Percentiles rank a stretch among this genome's conserved stretches.
Evolutionary conservation across 2,797 vertebrate species (phyloP).

Genomic region (Chaenodraco wilsoni): DNA sequence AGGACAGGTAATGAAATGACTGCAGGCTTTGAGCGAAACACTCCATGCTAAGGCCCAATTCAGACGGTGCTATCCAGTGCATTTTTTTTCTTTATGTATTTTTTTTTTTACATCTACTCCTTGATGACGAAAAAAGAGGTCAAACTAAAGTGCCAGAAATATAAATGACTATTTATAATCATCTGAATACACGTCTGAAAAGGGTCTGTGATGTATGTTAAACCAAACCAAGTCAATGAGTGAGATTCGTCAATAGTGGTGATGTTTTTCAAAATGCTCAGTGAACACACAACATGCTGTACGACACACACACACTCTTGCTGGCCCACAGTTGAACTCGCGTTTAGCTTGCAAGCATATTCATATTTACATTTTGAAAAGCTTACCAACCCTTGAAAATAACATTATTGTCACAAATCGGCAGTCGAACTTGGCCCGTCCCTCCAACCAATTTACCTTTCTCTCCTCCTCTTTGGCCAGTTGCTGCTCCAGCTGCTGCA

Average conservation of each 20-base stretch:
- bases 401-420: not conserved
- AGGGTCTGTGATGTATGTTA: constrained; percentile 66
- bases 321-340: constrained; percentile 55
- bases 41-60: constrained; percentile 80
- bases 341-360: constrained; percentile 55
- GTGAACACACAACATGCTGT: constrained; percentile 81
- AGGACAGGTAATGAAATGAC: constrained; percentile 74
- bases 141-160: not conserved
- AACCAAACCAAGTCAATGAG: constrained; percentile 65
- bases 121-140: too few relatives aligned
- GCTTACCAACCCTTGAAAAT: constrained; percentile 13
- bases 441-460: constrained; percentile 87
- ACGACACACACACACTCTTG: constrained; percentile 46
- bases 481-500: constrained; percentile 93
- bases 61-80: constrained; percentile 60
- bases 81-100: too few relatives aligned
- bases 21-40: constrained; percentile 67
- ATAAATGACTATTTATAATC: not conserved
- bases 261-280: constrained; percentile 64
- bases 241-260: constrained; percentile 48
- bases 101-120: too few relatives aligned
- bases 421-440: not conserved
- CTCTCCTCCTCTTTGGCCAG: constrained; percentile 92
- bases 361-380: constrained; percentile 32
- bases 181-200: constrained; percentile 67